Evolutionary conservation across 2,888 invertebrate genomes (phyloP), one percentile per base, ranked within the genome.

Genomic region (Theretra japonica): DNA sequence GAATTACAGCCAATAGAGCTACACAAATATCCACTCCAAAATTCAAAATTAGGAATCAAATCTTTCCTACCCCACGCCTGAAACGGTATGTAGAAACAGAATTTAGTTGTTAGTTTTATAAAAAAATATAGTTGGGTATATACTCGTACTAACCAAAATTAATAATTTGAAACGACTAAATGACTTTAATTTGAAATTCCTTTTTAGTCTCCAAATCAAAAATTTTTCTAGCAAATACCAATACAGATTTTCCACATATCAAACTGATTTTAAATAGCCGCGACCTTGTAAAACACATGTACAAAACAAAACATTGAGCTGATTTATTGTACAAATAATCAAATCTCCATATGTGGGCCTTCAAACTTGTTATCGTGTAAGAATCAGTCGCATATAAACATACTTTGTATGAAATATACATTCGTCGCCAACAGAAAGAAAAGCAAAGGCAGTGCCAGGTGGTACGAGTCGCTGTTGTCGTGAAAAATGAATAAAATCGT

Each of bases 401-500:
- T 65, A 65, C 21, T 48, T 48, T 2, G 5, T 65, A 65, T 65
- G 23, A 48, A 25, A 25, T 23, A 65, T 4, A 41, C 48, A 41
- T 19, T 17, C 73, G 57, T 70, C 70, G 48, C 59, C 72, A 48
- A 69, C 81, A 86, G 85, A 93, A 93, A 92, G 92, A 91, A 90
- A 88, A 85, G 82, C 80, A 78, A 86, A 87, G 87, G 86, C 91
- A 88, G 94, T 94, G 83, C 93, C 94, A 94, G 91, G 84, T 81
- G 80, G 94, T 92, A 79, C 93, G 83, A 89, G 92, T 88, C 92
- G 80, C 92, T 90, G 92, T 90, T 87, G 86, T 83, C 87, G 78
- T 94, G 93, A 94, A 94, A 94, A 94, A 94, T 94, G 89, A 90
- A 92, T 92, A 91, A 92, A 93, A 88, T 88, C 80, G 86, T 88